Evolutionary conservation across 1,140 invertebrate species (phyloP).

Genomic region (Adoxophyes honmai): DNA sequence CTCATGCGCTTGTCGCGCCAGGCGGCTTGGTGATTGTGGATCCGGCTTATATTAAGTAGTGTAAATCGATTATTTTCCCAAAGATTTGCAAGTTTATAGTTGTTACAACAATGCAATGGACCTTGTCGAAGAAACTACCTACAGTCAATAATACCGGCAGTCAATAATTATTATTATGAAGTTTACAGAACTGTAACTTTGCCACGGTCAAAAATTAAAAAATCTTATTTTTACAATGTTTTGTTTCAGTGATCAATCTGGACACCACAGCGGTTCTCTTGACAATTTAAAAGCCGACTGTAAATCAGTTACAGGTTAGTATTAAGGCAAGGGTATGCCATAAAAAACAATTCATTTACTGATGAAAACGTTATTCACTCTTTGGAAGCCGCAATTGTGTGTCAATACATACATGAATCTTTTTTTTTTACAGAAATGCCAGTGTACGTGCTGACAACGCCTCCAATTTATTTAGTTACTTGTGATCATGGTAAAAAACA

Average conservation of each 20-base stretch:
- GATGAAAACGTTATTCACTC: neutral
- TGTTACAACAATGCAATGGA: no score
- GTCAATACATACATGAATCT: neutral
- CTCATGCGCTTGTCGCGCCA: no score
- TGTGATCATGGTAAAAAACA: conserved; percentile 39
- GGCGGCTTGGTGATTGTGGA: no score
- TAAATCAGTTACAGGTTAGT: conserved; percentile 25
- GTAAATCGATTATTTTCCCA: no score
- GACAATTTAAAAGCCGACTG: conserved; percentile 44
- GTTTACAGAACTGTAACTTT: no score
- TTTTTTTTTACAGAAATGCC: conserved; percentile 43
- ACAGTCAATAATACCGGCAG: no score
- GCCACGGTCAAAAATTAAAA: no score
- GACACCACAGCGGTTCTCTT: conserved; percentile 37
- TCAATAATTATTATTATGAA: no score
- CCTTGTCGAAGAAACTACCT: no score
- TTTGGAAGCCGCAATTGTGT: neutral
- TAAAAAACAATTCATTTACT: neutral
- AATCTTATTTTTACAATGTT: no score
- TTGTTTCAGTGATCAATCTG: conserved; percentile 1
- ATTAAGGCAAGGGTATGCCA: neutral
- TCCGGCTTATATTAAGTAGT: no score
- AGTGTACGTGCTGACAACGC: conserved; percentile 44
- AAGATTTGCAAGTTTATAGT: no score
- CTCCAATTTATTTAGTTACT: conserved; percentile 46